Evolutionary conservation across 1,140 invertebrate species (phyloP), one percentile per base, ranked within the genome.

Genomic region (Dreissena rostriformis): DNA sequence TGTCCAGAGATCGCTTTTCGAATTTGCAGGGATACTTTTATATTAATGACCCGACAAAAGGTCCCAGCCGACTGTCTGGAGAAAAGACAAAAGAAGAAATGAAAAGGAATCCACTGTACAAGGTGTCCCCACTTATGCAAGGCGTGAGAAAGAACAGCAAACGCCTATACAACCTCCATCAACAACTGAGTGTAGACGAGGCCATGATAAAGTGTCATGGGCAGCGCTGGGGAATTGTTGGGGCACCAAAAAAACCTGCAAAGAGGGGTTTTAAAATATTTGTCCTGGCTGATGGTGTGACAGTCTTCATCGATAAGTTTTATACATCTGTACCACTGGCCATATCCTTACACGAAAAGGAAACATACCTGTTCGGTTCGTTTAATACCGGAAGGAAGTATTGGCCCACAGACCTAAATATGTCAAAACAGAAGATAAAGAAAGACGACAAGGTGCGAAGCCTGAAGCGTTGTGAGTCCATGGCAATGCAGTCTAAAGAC

Each of bases 141-240:
- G 53, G 4, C 6, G 55, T 75, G 22, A 49, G 73, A 15, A 6
- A 52, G n/a, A 72, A 72, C 29, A 72, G 29, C 29, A 52, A 10
- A 14, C 10, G 11, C 24, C 28, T 49, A 53, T 75, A 75, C 73
- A 75, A 75, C 26, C 19, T 75, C 7, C 73, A 75, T 61, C 53
- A 61, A 15, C 19, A 75, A 12, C 6, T 75, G 10, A 15, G 8
- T 28, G 52, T 75, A 24, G 73, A 75, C 61, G 73, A 75, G 26
- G 73, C 53, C 24, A 75, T 61, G 73, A 61, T 75, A 1, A 75
- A 75, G 22, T 75, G 73, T 61, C 73, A 75, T n/a, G 73, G 52
- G 7, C 73, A 75, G n/a, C 73, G 61, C 24, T 75, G 4, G 52
- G 55, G 73, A 4, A 75, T 75, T 24, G 73, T 75, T 15, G 73